Percentiles rank a stretch among this genome's conserved stretches.
These are phyloP conservation scores for Helicoverpa armigera DNA, from an alignment of 1,140 invertebrate genomes.

Conservation along the genomic window DNA sequence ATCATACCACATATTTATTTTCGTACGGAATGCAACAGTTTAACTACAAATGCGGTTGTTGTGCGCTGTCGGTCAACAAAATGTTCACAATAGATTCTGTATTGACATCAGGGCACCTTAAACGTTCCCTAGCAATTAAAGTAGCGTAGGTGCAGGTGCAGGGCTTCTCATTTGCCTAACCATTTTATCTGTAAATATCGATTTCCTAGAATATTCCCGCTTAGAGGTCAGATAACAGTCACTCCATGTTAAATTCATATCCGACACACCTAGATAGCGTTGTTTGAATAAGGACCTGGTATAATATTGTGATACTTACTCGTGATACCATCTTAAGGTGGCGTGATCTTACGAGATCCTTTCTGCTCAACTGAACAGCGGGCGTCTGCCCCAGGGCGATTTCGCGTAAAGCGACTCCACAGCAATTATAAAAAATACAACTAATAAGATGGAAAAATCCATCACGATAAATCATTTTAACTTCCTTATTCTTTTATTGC, in stretches of 20 bases:
- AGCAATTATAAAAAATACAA: not conserved
- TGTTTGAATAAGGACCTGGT: not conserved
- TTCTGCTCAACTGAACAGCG: not conserved
- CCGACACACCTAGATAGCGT: not conserved
- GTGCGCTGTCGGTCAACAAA: no score
- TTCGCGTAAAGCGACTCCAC: no score
- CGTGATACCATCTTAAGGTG: not conserved
- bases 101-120: no score
- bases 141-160: no score
- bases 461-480: not conserved
- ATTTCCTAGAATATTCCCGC: not conserved
- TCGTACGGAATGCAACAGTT: no score
- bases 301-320: no score
- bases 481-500: no score
- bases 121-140: no score
- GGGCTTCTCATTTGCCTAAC: not conserved
- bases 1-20: no score
- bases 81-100: no score
- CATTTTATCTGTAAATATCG: not conserved
- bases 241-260: not conserved
- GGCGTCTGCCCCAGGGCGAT: not conserved
- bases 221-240: not conserved
- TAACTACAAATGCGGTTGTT: no score
- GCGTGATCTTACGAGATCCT: constrained; percentile 9
- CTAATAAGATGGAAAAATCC: not conserved